Evolutionary conservation across 2,113 vertebrate genomes (phyloP).

Genomic region (Carlito syrichta): DNA sequence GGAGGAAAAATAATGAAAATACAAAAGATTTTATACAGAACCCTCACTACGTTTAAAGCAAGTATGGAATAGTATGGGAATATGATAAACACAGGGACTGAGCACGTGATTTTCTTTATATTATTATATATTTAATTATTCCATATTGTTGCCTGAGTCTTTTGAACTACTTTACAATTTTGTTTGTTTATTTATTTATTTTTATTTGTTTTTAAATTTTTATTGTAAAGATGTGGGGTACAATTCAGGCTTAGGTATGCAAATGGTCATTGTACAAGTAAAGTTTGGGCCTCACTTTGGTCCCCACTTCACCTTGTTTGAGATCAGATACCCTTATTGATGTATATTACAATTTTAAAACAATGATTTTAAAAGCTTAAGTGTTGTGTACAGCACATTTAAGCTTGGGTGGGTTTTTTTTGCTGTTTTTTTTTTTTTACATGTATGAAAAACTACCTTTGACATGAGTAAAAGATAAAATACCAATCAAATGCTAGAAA

Average conservation of each 20-base stretch:
- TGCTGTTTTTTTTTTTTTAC: too few species aligned
- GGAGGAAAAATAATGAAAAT: background rate
- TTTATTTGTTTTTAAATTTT: too few species aligned
- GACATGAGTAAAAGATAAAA: background rate
- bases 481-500: background rate
- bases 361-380: constrained; percentile 3
- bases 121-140: background rate
- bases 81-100: background rate
- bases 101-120: background rate
- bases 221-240: too few species aligned
- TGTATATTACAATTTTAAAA: background rate
- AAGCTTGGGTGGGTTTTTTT: background rate
- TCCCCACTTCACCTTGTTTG: too few species aligned
- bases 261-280: too few species aligned
- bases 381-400: background rate
- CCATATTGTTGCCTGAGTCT: background rate
- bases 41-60: background rate
- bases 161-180: background rate
- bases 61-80: background rate
- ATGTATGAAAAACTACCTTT: background rate
- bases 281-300: too few species aligned
- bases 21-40: constrained; percentile 2
- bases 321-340: too few species aligned
- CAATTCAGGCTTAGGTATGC: too few species aligned
- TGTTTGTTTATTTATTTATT: too few species aligned